phyloP scores from a whole-genome alignment of 2,888 invertebrate genomes.

The Vanessa cardui region DNA sequence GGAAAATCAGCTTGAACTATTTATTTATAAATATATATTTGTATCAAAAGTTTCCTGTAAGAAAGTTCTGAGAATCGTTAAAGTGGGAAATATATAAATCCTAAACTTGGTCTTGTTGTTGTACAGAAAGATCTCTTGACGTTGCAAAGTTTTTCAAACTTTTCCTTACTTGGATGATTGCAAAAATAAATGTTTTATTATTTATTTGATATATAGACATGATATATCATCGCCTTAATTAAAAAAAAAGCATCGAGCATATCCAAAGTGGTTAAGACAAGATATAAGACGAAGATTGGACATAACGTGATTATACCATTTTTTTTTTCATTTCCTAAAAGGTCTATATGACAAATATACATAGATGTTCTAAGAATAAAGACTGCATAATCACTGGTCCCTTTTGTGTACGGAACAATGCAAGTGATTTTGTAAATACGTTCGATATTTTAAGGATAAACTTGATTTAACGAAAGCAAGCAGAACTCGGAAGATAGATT shows the following conservation, averaged over 20 bases:
- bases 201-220: background rate
- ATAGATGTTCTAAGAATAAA: background rate
- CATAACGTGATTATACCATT: no score
- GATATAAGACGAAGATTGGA: no score
- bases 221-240: no score
- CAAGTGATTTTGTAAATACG: slow-evolving; percentile 17
- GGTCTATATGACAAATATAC: background rate
- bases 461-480: slow-evolving; percentile 27
- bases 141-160: background rate
- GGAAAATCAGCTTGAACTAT: background rate
- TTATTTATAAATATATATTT: background rate
- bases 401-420: background rate
- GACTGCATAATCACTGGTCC: background rate
- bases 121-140: slow-evolving; percentile 8
- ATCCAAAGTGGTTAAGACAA: no score
- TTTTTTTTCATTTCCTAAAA: no score
- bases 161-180: slow-evolving; percentile 2
- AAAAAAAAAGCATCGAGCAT: no score
- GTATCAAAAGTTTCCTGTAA: background rate
- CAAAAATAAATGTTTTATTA: background rate
- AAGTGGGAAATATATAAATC: slow-evolving; percentile 10
- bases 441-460: slow-evolving; percentile 32
- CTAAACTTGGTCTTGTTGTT: background rate
- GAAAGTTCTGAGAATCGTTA: background rate
- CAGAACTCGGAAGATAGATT: slow-evolving; percentile 37